A percentile compares a stretch with the other conserved stretches of the same genome.
Evolutionary conservation across 2,797 vertebrate species (phyloP).

Genomic region (Mico argentatus): DNA sequence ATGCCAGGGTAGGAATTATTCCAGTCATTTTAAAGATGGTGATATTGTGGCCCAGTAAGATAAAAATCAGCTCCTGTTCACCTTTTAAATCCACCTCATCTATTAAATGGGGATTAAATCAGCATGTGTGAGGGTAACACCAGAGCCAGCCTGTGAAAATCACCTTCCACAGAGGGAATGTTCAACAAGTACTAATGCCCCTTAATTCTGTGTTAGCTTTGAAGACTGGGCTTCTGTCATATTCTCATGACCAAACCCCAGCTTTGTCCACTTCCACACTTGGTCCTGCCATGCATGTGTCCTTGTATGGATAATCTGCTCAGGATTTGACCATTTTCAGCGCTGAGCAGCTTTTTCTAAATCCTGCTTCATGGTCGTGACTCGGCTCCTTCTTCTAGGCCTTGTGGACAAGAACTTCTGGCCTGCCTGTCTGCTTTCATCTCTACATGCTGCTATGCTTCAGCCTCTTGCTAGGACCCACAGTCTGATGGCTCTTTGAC

Average conservation of each 20-base stretch:
- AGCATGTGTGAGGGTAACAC: not conserved
- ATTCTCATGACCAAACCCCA: not conserved
- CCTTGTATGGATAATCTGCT: not conserved
- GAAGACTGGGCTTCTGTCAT: not conserved
- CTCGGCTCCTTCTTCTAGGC: not conserved
- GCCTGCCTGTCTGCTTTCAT: not conserved
- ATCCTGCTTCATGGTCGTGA: not conserved
- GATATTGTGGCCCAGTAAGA: not conserved
- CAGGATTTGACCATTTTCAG: not conserved
- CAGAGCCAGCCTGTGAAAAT: not conserved
- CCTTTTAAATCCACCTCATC: not conserved
- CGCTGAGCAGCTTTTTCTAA: not conserved
- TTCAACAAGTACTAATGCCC: not conserved
- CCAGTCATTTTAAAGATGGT: not conserved
- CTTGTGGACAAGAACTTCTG: not conserved
- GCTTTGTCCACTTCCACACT: not conserved
- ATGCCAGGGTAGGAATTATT: not conserved
- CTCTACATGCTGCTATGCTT: no score
- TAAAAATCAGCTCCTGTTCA: not conserved
- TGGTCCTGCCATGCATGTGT: not conserved
- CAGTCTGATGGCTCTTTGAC: not conserved
- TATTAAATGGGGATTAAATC: not conserved
- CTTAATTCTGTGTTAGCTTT: not conserved
- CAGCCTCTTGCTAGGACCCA: not conserved
- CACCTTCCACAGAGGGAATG: not conserved